Evolutionary conservation across 2,888 invertebrate species (phyloP).

Genomic region (Microctonus brassicae): DNA sequence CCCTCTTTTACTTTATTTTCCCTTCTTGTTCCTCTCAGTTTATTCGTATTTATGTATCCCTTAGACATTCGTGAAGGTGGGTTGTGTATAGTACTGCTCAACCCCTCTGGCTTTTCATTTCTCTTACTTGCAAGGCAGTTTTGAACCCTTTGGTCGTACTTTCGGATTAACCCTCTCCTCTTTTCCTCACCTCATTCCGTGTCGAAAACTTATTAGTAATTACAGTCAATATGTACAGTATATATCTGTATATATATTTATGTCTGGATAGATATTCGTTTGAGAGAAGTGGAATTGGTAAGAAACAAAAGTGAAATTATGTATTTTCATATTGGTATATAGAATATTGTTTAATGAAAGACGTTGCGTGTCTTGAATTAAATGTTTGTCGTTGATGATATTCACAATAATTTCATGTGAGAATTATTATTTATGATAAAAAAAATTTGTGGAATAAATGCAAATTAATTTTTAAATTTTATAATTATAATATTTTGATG

Average conservation of each 20-base stretch:
- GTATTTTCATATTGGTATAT: no score
- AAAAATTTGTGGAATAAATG: background rate
- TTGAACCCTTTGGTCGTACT: constrained; percentile 66
- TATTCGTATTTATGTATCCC: constrained; percentile 26
- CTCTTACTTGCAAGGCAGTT: constrained; percentile 30
- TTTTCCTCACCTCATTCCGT: constrained; percentile 70
- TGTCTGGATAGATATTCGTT: background rate
- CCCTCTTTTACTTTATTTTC: no score
- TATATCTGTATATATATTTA: background rate
- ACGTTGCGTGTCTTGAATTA: background rate
- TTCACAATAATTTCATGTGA: no score
- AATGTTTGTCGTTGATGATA: background rate
- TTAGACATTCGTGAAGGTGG: constrained; percentile 4
- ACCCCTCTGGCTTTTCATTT: constrained; percentile 34
- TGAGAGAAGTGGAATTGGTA: background rate
- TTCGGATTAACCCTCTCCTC: constrained; percentile 69
- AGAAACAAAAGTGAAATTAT: background rate
- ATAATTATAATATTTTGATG: background rate
- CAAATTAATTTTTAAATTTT: background rate
- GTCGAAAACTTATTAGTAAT: constrained; percentile 71
- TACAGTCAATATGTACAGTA: constrained; percentile 64
- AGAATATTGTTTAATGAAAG: no score
- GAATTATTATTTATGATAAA: background rate
- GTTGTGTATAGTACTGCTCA: constrained; percentile 37
- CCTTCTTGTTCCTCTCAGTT: constrained; percentile 28